Evolutionary conservation across 2,797 vertebrate species (phyloP).

Genomic region (Gorsachius magnificus): DNA sequence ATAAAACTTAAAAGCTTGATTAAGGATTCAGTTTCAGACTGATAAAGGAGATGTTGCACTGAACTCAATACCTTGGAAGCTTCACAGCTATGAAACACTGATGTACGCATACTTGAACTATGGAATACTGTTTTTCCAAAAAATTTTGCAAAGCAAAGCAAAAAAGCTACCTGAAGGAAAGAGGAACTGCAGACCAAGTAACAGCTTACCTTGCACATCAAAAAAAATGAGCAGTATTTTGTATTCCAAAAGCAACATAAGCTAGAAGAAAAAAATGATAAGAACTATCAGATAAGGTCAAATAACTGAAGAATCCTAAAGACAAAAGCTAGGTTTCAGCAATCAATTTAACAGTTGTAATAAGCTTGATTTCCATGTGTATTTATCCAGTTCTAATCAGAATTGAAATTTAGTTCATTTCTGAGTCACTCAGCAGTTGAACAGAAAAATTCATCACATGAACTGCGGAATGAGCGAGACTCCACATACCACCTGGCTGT

Average conservation of each 20-base stretch:
- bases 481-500: neutral
- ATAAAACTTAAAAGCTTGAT: no score
- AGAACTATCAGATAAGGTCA: neutral
- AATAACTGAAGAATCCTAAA: neutral
- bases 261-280: neutral
- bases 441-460: slow-evolving; percentile 75
- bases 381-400: slow-evolving; percentile 67
- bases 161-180: neutral
- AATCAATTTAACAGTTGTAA: neutral
- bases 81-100: neutral
- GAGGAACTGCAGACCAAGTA: neutral
- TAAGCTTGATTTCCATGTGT: neutral
- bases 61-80: neutral
- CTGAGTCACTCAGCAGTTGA: slow-evolving; percentile 81
- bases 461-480: slow-evolving; percentile 52
- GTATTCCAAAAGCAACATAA: neutral
- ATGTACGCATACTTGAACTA: neutral
- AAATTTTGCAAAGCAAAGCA: neutral
- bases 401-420: slow-evolving; percentile 74
- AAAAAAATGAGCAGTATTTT: neutral
- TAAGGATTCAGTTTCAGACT: no score
- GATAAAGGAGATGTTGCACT: neutral
- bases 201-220: neutral
- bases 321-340: neutral
- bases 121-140: accelerated